Evolutionary conservation across 2,888 invertebrate species (phyloP).

Genomic region (Leptarthrus brevirostris): DNA sequence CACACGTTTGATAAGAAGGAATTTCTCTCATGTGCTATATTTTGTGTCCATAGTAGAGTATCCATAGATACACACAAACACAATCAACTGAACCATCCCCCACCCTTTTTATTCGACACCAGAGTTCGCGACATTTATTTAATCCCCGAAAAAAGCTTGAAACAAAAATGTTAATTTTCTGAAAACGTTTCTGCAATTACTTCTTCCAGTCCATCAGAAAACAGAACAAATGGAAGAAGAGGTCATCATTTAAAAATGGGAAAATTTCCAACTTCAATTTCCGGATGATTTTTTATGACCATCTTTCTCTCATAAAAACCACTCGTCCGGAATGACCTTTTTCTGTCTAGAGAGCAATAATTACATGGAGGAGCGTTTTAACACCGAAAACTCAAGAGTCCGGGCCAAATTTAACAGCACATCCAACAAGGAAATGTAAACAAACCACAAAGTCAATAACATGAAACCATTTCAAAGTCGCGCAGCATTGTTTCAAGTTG

Average conservation of each 20-base stretch:
- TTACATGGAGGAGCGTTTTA: background rate
- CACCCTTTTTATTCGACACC: too few relatives aligned
- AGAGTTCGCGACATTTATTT: too few relatives aligned
- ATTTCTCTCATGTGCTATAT: too few relatives aligned
- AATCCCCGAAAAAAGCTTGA: too few relatives aligned
- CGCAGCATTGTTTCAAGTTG: conserved; percentile 8
- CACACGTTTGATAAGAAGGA: too few relatives aligned
- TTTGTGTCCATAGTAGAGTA: too few relatives aligned
- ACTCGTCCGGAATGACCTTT: conserved; percentile 4
- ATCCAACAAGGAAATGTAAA: conserved; percentile 15
- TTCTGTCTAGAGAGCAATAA: background rate
- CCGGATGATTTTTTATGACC: conserved; percentile 6
- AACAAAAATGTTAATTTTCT: too few relatives aligned
- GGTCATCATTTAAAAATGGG: conserved; percentile 4
- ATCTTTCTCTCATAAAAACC: conserved; percentile 12
- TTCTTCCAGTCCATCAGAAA: too few relatives aligned
- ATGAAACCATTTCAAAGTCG: conserved; percentile 33
- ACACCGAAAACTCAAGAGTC: background rate
- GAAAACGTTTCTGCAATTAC: too few relatives aligned
- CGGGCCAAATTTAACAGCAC: conserved; percentile 4
- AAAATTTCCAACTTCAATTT: conserved; percentile 16
- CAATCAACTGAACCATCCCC: too few relatives aligned
- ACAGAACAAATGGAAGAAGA: too few relatives aligned
- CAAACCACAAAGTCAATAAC: conserved; percentile 31
- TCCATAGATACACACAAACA: too few relatives aligned